Evolutionary conservation across 2,888 invertebrate genomes (phyloP).

Genomic region (Halictus ligatus): DNA sequence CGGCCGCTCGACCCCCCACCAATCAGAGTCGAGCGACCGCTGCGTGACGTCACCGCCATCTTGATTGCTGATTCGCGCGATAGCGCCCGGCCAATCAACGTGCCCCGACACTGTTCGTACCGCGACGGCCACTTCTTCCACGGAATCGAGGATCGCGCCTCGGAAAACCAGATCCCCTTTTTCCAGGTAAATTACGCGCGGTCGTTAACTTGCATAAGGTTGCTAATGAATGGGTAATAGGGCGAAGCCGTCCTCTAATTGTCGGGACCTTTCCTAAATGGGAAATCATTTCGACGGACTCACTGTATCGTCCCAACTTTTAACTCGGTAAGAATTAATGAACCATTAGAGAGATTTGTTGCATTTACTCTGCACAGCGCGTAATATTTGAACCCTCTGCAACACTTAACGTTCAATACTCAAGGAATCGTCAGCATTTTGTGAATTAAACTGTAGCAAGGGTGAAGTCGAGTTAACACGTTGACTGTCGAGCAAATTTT

Average conservation of each 20-base stretch:
- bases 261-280: neutral
- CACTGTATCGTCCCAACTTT: neutral
- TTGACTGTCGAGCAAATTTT: too few species aligned
- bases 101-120: slow-evolving; percentile 36
- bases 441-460: neutral
- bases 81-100: slow-evolving; percentile 69
- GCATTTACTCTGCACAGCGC: neutral
- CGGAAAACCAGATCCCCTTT: slow-evolving; percentile 70
- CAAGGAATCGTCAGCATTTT: neutral
- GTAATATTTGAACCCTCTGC: neutral
- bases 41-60: slow-evolving; percentile 79
- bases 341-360: neutral
- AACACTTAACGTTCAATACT: neutral
- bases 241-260: slow-evolving; percentile 1
- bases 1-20: slow-evolving; percentile 66
- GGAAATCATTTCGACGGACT: neutral
- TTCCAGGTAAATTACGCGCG: slow-evolving; percentile 67
- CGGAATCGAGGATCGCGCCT: slow-evolving; percentile 64
- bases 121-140: slow-evolving; percentile 48
- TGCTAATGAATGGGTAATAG: slow-evolving; percentile 19
- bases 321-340: neutral
- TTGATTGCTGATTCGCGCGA: slow-evolving; percentile 78
- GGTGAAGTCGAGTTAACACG: too few species aligned
- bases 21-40: slow-evolving; percentile 43
- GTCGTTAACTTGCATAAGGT: slow-evolving; percentile 59